These are phyloP conservation scores for Agriopis aurantiaria DNA, from an alignment of 2,888 invertebrate genomes.

Conservation along the genomic window DNA sequence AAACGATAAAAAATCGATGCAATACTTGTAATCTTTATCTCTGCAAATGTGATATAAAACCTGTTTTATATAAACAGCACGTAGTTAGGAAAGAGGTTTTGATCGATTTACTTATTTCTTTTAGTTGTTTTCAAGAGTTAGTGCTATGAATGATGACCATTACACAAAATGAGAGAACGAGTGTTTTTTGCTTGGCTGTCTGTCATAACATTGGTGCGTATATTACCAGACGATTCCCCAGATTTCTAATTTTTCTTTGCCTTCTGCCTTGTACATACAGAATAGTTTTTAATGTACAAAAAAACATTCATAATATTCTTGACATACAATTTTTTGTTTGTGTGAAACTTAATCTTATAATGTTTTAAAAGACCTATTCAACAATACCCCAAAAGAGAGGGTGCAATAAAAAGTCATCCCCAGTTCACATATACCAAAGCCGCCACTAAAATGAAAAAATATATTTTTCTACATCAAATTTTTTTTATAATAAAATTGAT, in stretches of 20 bases:
- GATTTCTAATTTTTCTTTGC: background rate
- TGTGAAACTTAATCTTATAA: too few species aligned
- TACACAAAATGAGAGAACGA: conserved; percentile 44
- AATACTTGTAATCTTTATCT: conserved; percentile 31
- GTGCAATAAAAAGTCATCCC: too few species aligned
- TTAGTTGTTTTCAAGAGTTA: conserved; percentile 23
- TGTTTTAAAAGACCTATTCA: too few species aligned
- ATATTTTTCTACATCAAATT: too few species aligned
- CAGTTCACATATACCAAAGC: too few species aligned
- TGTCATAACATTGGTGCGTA: conserved; percentile 47
- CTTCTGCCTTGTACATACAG: too few species aligned
- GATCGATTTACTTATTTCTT: conserved; percentile 24
- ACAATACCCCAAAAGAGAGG: too few species aligned
- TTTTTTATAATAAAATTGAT: too few species aligned
- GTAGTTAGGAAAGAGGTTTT: conserved; percentile 50
- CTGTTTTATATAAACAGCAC: conserved; percentile 47
- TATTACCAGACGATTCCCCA: background rate
- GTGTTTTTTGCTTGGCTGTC: conserved; percentile 40
- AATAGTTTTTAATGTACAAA: too few species aligned
- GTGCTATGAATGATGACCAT: conserved; percentile 47
- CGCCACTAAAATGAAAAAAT: too few species aligned
- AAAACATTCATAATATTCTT: too few species aligned
- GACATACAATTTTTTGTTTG: too few species aligned
- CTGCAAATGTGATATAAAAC: conserved; percentile 37
- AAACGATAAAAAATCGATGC: conserved; percentile 23